Base-by-base conservation (phyloP, 2,797 vertebrate genomes). In the Onychomys arenicola region DNA sequence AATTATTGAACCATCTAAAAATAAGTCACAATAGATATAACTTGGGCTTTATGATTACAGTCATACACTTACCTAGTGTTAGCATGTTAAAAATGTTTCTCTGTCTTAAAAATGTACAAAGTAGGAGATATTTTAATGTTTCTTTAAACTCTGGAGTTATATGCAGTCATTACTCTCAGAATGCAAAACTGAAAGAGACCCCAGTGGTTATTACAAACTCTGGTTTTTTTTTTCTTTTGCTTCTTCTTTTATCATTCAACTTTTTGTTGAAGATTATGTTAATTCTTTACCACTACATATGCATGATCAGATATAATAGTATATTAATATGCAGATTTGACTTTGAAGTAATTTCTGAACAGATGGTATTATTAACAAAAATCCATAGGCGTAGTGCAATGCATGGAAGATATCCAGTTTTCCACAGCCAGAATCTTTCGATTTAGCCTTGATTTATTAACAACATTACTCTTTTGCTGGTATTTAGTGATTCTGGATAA, bases 321-420 rank as follows among this genome's bases (percentile, higher is more conserved):
- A 88, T 55, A 80, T 85, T 82, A 63, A 29, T 82, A 49, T 89
- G 61, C 37, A 88, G 67, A 83, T 32, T 81, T 71, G 34, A 86
- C 86, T 92, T 90, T 93, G 65, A 93, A 86, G 61, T 88, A 67
- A 80, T 89, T 94, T 96, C 63, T 95, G 61, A 93, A 43, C 82
- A 94, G 69, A 95, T 80, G 49, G 37, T 17, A 40, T 81, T 96
- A 83, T 90, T 92, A 91, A 78, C 25, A 59, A 46, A 94, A 97
- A 43, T 75, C 25, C 23, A 65, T 37, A 63, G 29, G 16, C 29
- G 40, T 63, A 59, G 11, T 86, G 34, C 29, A 13, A 92, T 82
- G 27, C 16, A 49, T 40, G 59, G 92, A 93, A 77, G 78, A 76
- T 49, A 69, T 71, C 87, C 32, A 81, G 34, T 29, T 5, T 95